Conservation (phyloP, 2,113 vertebrate genomes). For the Megaleporinus macrocephalus region DNA sequence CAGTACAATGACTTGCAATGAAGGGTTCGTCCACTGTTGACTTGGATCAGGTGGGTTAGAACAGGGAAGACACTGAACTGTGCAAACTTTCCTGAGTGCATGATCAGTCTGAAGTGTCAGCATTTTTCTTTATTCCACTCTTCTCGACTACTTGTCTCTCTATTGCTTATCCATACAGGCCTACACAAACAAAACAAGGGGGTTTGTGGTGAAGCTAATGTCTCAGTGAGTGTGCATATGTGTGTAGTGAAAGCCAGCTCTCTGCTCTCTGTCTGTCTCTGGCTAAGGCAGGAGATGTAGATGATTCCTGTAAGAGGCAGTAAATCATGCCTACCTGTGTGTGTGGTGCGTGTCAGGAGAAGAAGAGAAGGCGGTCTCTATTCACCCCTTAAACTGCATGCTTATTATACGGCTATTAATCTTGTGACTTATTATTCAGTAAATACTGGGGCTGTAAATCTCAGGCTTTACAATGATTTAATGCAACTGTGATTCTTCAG, state of each 20-base stretch:
- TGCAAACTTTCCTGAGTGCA: background rate
- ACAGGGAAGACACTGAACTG: background rate
- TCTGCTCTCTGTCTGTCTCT: slow-evolving; percentile 53
- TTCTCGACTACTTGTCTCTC: slow-evolving; percentile 68
- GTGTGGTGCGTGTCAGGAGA: slow-evolving; percentile 15
- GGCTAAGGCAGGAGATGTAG: slow-evolving; percentile 52
- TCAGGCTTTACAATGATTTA: background rate
- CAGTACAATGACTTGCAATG: background rate
- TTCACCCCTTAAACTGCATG: background rate
- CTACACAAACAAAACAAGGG: background rate
- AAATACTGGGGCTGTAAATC: background rate
- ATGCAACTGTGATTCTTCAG: too few species aligned
- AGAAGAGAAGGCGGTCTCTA: background rate
- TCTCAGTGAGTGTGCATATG: slow-evolving; percentile 7
- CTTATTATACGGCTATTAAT: background rate
- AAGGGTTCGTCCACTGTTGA: background rate
- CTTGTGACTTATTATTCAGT: background rate
- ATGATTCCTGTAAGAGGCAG: slow-evolving; percentile 67
- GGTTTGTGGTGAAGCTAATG: slow-evolving; percentile 37
- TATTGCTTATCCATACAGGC: slow-evolving; percentile 30
- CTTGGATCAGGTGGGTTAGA: background rate
- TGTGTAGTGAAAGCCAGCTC: slow-evolving; percentile 26
- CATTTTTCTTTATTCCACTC: slow-evolving; percentile 79
- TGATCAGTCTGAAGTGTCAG: background rate
- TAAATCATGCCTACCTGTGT: slow-evolving; percentile 59